Conservation (phyloP, 2,888 invertebrate species). For the Lasioglossum oenotherae region DNA sequence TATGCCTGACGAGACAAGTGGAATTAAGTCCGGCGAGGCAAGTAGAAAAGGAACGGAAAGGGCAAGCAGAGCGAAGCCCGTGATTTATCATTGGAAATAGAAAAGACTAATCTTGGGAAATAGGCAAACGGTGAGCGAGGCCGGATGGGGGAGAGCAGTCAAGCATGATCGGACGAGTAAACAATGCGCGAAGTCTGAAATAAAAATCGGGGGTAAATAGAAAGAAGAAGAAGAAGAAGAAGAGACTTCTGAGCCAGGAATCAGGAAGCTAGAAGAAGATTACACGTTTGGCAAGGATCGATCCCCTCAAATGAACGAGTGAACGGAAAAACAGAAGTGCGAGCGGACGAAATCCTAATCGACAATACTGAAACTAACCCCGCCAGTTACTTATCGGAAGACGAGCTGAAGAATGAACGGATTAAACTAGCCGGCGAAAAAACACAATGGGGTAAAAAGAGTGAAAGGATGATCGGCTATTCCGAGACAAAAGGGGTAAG, state of each 20-base stretch:
- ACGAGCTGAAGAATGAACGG: conserved; percentile 44
- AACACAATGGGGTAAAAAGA: conserved; percentile 25
- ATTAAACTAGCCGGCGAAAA: conserved; percentile 47
- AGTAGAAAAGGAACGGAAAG: not conserved
- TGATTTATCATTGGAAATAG: not conserved
- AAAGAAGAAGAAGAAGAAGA: too few relatives aligned
- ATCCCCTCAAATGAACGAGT: not conserved
- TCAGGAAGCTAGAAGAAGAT: not conserved
- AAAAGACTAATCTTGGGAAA: not conserved
- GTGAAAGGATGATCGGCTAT: conserved; percentile 31
- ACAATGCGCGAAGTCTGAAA: not conserved
- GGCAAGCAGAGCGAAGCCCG: not conserved
- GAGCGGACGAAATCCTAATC: conserved; percentile 26
- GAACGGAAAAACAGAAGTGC: conserved; percentile 5
- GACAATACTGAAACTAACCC: conserved; percentile 16
- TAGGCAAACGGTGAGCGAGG: not conserved
- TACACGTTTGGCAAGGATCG: not conserved
- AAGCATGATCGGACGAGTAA: not conserved
- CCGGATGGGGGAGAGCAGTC: too few relatives aligned
- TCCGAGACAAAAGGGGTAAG: conserved; percentile 41
- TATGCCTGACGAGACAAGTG: not conserved
- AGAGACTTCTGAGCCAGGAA: not conserved
- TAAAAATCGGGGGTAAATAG: not conserved
- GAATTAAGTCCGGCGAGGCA: not conserved
- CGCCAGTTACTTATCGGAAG: conserved; percentile 27